These are phyloP conservation scores for Trisateles emortualis DNA, from an alignment of 2,888 invertebrate genomes.

Conservation along the genomic window DNA sequence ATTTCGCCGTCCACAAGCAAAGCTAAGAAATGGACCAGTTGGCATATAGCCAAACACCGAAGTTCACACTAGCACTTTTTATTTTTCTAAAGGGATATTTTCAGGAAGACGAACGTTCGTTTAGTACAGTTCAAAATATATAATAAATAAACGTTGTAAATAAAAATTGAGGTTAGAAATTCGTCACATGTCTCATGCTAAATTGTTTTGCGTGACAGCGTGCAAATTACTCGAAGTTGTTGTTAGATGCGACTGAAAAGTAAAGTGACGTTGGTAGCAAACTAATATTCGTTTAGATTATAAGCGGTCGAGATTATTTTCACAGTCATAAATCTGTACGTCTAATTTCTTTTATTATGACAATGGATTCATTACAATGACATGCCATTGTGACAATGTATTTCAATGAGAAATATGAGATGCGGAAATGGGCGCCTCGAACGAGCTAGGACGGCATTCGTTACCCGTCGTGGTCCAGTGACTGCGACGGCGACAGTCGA, in stretches of 20 bases:
- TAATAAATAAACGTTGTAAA: slow-evolving; percentile 62
- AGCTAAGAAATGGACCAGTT: slow-evolving; percentile 79
- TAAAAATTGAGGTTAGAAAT: slow-evolving; percentile 72
- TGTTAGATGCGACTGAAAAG: slow-evolving; percentile 62
- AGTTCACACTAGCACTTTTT: slow-evolving; percentile 58
- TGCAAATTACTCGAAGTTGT: slow-evolving; percentile 70
- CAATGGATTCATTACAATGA: slow-evolving; percentile 31
- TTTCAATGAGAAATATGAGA: slow-evolving; percentile 70
- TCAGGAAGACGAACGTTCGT: slow-evolving; percentile 54
- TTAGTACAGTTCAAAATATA: slow-evolving; percentile 60
- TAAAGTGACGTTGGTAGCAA: slow-evolving; percentile 56
- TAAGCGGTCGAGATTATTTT: slow-evolving; percentile 19
- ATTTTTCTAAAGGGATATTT: slow-evolving; percentile 63
- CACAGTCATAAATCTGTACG: slow-evolving; percentile 28
- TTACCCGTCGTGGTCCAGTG: slow-evolving; percentile 68
- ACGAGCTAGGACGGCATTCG: slow-evolving; percentile 64
- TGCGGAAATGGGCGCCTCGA: slow-evolving; percentile 68
- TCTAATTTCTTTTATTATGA: slow-evolving; percentile 24
- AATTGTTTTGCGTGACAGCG: slow-evolving; percentile 75
- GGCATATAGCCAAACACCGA: slow-evolving; percentile 70
- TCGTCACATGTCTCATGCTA: slow-evolving; percentile 72
- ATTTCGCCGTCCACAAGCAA: slow-evolving; percentile 66
- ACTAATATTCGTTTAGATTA: slow-evolving; percentile 42
- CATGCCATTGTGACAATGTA: slow-evolving; percentile 51
- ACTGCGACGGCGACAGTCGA: slow-evolving; percentile 64